Base-by-base conservation (phyloP, 2,113 vertebrate species). In the Hippocampus zosterae region DNA sequence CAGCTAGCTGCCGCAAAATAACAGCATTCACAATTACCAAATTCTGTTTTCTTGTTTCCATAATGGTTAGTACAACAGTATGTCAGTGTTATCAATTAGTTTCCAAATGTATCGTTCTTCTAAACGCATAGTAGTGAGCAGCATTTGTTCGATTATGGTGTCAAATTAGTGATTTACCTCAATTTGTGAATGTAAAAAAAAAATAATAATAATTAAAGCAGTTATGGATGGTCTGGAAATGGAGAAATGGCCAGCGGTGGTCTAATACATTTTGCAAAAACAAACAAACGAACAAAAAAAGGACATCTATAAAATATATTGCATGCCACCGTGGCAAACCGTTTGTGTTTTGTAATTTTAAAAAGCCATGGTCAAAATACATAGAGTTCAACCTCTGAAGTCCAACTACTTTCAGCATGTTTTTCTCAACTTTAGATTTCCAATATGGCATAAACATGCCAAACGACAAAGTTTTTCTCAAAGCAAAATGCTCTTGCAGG, bases 401-500 rank as follows among this genome's bases (percentile, higher is more conserved):
- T 55, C 9, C 8, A 23, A 55, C 8, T 7, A 4, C 21, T 55
- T 23, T 23, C 1, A 11, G 21, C 52, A 10, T n/a, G 50, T 55
- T 55, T 55, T 9, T 59, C 7, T 5, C 56, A 16, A 16, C 27
- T 59, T 59, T 16, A 7, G 15, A 27, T 59, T 57, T 29, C 25
- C 2, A 29, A 60, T 19, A 60, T 18, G 25, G 6, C 11, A 60
- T 60, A 18, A 57, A 57, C 25, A 18, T 19, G 25, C 13, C 23
- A 29, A 57, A 57, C 23, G 5, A 25, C 23, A 27, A 29, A 12
- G 18, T 60, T 60, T 33, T 29, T 16, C 57, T 60, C 3, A 19
- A 29, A 77, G 69, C 72, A 63, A 73, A 80, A 63, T 71, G 41
- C 27, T 75, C 73, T 66, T 78, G 18, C 13, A 46, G n/a, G 68